Evolutionary conservation across 2,888 invertebrate genomes (phyloP), one percentile per base, ranked within the genome.

Genomic region (Diarsia brunnea): DNA sequence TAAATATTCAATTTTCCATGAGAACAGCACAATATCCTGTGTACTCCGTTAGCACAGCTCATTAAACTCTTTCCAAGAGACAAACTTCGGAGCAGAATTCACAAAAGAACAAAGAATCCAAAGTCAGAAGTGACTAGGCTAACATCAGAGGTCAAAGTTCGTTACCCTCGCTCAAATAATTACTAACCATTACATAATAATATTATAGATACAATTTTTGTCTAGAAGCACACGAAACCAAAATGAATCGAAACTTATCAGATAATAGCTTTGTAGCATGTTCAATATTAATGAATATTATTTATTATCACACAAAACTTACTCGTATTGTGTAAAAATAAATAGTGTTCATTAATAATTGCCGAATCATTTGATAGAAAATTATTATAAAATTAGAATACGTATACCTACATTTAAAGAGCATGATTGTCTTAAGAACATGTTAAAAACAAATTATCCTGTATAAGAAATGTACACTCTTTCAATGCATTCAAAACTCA

Each of bases 41-140:
- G 67, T 72, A 75, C 60, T 82, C 73, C 51, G 85, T 81, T 80
- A 85, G 60, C 80, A 87, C 82, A 88, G 87, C 86, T 91, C 88
- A 91, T 90, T 91, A 89, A 87, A 73, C 86, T 78, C 49, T 78
- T 72, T 71, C 70, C 76, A 71, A 47, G 69, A 75, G 84, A 82
- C 77, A 80, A 68, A 78, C 79, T 80, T 65, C 78, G 74, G 75
- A 73, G 73, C 84, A 81, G 75, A 84, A 86, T 82, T 87, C 79
- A 77, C 78, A 82, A 84, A 79, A 83, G 80, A 86, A 84, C 81
- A 85, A 88, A 88, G 85, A 87, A 73, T 73, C 79, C 64, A 85
- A 90, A 90, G 87, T 90, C 87, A 89, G 87, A 89, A 88, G 87
- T 88, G 85, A 89, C 84, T 86, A 79, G 79, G 78, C 73, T 82